Percentiles rank a stretch among this genome's conserved stretches.
These are phyloP conservation scores for Megaleporinus macrocephalus DNA, from an alignment of 2,113 vertebrate species.

Conservation along the genomic window DNA sequence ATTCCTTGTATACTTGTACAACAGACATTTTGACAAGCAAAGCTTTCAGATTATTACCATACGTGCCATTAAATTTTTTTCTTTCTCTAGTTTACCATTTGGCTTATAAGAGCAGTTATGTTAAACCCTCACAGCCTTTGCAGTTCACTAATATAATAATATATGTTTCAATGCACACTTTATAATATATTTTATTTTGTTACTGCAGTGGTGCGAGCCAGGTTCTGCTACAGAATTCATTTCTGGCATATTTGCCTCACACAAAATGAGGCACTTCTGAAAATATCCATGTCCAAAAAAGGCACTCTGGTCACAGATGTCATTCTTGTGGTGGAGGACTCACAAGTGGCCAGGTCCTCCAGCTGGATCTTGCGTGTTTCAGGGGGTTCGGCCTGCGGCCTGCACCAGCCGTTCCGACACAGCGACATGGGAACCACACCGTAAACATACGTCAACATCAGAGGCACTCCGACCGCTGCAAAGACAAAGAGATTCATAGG, in stretches of 20 bases:
- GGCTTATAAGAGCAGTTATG: constrained; percentile 23
- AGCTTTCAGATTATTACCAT: no score
- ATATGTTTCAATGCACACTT: not conserved
- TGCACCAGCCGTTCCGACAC: constrained; percentile 82
- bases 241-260: not conserved
- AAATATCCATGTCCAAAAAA: not conserved
- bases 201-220: not conserved
- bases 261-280: constrained; percentile 11
- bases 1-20: no score
- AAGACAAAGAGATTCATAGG: not conserved
- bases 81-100: no score
- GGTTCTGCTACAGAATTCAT: not conserved
- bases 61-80: no score
- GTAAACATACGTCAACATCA: constrained; percentile 86
- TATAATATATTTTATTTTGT: not conserved
- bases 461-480: constrained; percentile 82
- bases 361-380: constrained; percentile 73
- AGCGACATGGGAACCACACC: constrained; percentile 86
- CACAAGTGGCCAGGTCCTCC: constrained; percentile 81
- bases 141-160: constrained; percentile 2
- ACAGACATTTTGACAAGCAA: no score
- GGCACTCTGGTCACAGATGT: not conserved
- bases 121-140: not conserved
- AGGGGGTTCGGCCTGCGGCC: constrained; percentile 73
- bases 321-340: constrained; percentile 60